Conservation (phyloP, 2,113 vertebrate species). For the Cacatua alba region DNA sequence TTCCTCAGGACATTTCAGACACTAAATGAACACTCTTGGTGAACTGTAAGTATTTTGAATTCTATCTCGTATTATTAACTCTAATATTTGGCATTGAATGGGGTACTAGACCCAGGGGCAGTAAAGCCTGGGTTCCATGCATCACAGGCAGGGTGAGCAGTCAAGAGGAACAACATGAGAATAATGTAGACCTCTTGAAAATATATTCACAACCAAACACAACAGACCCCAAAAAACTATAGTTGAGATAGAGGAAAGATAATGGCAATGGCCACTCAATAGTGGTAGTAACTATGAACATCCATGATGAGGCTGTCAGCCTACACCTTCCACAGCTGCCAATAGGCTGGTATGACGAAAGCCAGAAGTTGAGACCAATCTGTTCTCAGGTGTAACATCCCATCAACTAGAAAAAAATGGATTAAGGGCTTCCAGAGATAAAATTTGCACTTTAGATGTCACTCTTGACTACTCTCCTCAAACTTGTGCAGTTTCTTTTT, state of each 20-base stretch:
- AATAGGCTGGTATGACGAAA: background rate
- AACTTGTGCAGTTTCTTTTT: background rate
- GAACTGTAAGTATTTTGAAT: background rate
- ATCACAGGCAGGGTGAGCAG: background rate
- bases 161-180: background rate
- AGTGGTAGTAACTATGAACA: background rate
- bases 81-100: background rate
- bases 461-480: background rate
- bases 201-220: background rate
- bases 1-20: background rate
- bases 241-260: background rate
- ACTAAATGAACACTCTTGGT: background rate
- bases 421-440: background rate
- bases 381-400: background rate
- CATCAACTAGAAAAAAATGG: background rate
- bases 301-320: background rate
- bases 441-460: background rate
- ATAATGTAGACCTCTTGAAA: background rate
- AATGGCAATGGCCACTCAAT: background rate
- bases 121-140: background rate
- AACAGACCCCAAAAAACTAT: fast-evolving
- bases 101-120: background rate
- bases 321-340: background rate
- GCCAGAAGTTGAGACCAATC: background rate
- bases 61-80: background rate